These are phyloP conservation scores for Loripinus fragilis DNA, from an alignment of 2,888 invertebrate genomes.

Conservation along the genomic window DNA sequence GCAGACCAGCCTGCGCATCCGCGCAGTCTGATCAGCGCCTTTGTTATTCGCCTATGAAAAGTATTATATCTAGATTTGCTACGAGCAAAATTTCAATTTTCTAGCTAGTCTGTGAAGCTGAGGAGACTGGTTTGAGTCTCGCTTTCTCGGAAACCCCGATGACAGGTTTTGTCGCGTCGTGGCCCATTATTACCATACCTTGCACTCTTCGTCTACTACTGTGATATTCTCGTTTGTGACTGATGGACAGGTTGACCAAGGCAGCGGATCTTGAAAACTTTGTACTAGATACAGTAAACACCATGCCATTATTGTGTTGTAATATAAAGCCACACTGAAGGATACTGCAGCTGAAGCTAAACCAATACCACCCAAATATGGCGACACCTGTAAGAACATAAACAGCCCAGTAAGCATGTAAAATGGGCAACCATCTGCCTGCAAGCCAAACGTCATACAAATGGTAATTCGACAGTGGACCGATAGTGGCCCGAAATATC, in stretches of 20 bases:
- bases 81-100: too few species aligned
- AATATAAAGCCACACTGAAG: constrained; percentile 96
- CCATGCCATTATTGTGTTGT: constrained; percentile 99
- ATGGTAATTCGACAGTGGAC: too few species aligned
- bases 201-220: constrained; percentile 52
- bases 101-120: too few species aligned
- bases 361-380: constrained; percentile 95
- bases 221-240: constrained; percentile 49
- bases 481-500: too few species aligned
- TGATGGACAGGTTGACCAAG: constrained; percentile 92
- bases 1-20: background rate
- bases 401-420: too few species aligned
- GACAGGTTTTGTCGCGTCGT: too few species aligned
- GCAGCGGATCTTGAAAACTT: constrained; percentile 93
- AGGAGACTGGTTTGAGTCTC: too few species aligned
- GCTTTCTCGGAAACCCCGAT: too few species aligned
- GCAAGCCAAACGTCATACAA: too few species aligned
- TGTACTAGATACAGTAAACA: constrained; percentile 96
- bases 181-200: constrained; percentile 31
- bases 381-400: constrained; percentile 87
- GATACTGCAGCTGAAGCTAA: constrained; percentile 96
- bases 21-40: background rate
- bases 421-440: too few species aligned
- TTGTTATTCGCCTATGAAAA: too few species aligned
- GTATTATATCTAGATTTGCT: too few species aligned